These are phyloP conservation scores for Chydorus sphaericus DNA, from an alignment of 2,888 invertebrate genomes.

Conservation along the genomic window DNA sequence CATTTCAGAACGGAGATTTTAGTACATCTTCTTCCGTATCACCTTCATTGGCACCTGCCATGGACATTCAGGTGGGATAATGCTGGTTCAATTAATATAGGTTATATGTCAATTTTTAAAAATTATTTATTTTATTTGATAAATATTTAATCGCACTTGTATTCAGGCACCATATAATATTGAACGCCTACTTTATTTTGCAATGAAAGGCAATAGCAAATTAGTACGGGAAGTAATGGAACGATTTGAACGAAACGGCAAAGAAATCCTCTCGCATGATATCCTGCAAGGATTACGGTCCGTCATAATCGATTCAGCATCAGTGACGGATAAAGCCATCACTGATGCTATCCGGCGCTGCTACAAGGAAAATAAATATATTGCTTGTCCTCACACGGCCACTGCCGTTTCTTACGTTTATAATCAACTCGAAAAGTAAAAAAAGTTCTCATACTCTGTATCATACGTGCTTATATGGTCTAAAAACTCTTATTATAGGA, in stretches of 20 bases:
- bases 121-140: constrained; percentile 10
- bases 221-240: constrained; percentile 24
- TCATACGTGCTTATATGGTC: not conserved
- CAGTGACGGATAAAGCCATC: constrained; percentile 25
- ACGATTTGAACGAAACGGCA: constrained; percentile 23
- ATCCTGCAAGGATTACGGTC: constrained; percentile 23
- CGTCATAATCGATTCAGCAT: constrained; percentile 19
- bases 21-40: constrained; percentile 22
- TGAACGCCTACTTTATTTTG: constrained; percentile 30
- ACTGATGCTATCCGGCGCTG: constrained; percentile 26
- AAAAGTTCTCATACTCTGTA: too few relatives aligned
- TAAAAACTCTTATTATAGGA: not conserved
- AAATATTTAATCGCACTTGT: constrained; percentile 3
- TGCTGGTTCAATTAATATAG: not conserved
- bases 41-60: constrained; percentile 29
- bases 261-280: constrained; percentile 19
- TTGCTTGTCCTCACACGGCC: constrained; percentile 33
- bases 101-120: not conserved
- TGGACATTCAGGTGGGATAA: constrained; percentile 32
- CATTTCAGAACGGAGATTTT: constrained; percentile 26
- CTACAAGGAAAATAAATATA: constrained; percentile 28
- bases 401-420: constrained; percentile 26
- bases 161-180: constrained; percentile 31
- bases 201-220: constrained; percentile 23
- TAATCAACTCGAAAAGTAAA: not conserved